Evolutionary conservation across 1,140 invertebrate genomes (phyloP).

Genomic region (Chrysomallon squamiferum): DNA sequence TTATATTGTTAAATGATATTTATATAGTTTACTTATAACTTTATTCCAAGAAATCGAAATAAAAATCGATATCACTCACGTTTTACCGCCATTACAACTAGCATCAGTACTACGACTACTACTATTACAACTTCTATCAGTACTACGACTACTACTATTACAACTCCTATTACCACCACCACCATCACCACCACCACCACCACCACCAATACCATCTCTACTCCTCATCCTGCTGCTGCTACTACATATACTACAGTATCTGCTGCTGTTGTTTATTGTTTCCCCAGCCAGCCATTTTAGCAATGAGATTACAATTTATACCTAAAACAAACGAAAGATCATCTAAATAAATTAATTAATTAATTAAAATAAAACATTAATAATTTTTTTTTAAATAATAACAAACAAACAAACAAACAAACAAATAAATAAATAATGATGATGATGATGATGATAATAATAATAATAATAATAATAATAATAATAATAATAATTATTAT

Average conservation of each 20-base stretch:
- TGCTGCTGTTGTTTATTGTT: not conserved
- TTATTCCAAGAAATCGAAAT: not conserved
- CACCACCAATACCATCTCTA: no score
- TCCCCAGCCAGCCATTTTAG: not conserved
- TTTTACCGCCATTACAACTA: not conserved
- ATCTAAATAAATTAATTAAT: not conserved
- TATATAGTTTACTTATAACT: not conserved
- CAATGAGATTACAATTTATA: not conserved
- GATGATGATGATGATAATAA: not conserved
- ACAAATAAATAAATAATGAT: not conserved
- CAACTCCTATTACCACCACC: not conserved
- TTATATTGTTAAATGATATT: no score
- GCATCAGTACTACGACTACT: not conserved
- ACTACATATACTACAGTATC: not conserved
- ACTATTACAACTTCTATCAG: not conserved
- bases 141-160: not conserved
- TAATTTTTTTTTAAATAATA: not conserved
- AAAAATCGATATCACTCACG: not conserved
- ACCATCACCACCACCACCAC: not conserved
- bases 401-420: not conserved
- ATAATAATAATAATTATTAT: not conserved
- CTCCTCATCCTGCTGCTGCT: not conserved
- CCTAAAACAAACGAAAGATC: not conserved
- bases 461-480: not conserved
- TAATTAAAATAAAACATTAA: not conserved